Percentiles rank a stretch among this genome's conserved stretches.
phyloP scores from a whole-genome alignment of 1,140 invertebrate species.

The Hycleus cichorii region DNA sequence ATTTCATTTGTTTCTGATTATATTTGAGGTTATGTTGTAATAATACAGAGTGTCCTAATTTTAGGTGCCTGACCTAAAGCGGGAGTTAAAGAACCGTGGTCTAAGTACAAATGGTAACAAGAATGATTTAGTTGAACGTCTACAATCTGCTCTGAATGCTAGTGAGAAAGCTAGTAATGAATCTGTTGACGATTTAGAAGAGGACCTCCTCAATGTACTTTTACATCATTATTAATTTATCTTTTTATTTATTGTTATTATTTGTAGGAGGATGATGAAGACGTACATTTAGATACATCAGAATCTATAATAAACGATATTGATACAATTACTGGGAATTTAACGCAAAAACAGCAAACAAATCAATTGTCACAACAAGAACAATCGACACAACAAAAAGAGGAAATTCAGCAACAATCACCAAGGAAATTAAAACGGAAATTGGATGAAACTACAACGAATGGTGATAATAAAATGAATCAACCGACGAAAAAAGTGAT shows the following conservation, averaged over 20 bases:
- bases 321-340: conserved; percentile 38
- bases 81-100: conserved; percentile 69
- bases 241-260: conserved; percentile 6
- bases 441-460: conserved; percentile 31
- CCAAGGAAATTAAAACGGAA: conserved; percentile 41
- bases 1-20: not conserved
- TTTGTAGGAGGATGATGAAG: conserved; percentile 35
- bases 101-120: conserved; percentile 69
- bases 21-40: conserved; percentile 17
- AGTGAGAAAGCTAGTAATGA: conserved; percentile 39
- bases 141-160: conserved; percentile 58
- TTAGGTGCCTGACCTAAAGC: conserved; percentile 69
- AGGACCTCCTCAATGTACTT: conserved; percentile 44
- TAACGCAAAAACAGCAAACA: conserved; percentile 34
- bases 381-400: conserved; percentile 16
- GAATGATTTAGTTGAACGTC: conserved; percentile 66
- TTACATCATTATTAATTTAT: conserved; percentile 1
- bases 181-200: conserved; percentile 47
- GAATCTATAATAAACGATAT: conserved; percentile 34
- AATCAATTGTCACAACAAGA: conserved; percentile 20
- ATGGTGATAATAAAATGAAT: conserved; percentile 27
- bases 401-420: no score
- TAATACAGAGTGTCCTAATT: conserved; percentile 12
- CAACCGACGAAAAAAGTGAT: conserved; percentile 52
- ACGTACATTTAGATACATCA: conserved; percentile 35